Percentiles rank a stretch among this genome's conserved stretches.
Evolutionary conservation across 1,140 invertebrate genomes (phyloP).

Genomic region (Zaprionus vittiger): DNA sequence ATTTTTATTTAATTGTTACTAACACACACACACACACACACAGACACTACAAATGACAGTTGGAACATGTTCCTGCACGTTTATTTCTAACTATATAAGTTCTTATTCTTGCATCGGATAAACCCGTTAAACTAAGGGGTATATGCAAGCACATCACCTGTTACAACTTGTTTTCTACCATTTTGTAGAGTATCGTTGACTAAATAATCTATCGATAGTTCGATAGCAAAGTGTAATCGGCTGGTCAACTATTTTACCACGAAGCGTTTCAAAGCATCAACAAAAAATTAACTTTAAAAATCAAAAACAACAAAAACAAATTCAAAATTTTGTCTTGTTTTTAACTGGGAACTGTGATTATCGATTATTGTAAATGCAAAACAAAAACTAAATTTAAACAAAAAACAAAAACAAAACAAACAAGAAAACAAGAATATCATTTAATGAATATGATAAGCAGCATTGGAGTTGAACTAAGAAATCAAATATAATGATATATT

Average conservation of each 20-base stretch:
- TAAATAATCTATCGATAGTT: background rate
- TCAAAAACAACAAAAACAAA: slow-evolving; percentile 44
- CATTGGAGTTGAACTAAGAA: slow-evolving; percentile 17
- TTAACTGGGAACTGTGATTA: slow-evolving; percentile 81
- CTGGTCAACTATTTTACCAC: slow-evolving; percentile 32
- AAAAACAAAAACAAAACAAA: slow-evolving; percentile 9
- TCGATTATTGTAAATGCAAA: slow-evolving; percentile 54
- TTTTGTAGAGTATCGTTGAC: background rate
- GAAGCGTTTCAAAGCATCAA: slow-evolving; percentile 60
- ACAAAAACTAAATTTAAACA: slow-evolving; percentile 41
- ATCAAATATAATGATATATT: slow-evolving; percentile 58
- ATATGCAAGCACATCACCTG: slow-evolving; percentile 12
- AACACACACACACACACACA: slow-evolving; percentile 52
- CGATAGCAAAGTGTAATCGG: slow-evolving; percentile 14
- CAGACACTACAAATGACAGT: slow-evolving; percentile 48
- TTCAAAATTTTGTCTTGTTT: slow-evolving; percentile 76
- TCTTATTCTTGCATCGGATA: background rate
- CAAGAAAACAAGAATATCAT: slow-evolving; percentile 51
- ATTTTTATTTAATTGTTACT: slow-evolving; percentile 67
- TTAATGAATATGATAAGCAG: slow-evolving; percentile 63
- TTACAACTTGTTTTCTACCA: slow-evolving; percentile 16
- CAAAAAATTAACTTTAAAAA: slow-evolving; percentile 46
- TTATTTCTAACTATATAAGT: slow-evolving; percentile 21
- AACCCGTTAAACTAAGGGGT: background rate
- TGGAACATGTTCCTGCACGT: slow-evolving; percentile 77